phyloP scores from a whole-genome alignment of 2,797 vertebrate genomes.

The Neostethus bicornis region DNA sequence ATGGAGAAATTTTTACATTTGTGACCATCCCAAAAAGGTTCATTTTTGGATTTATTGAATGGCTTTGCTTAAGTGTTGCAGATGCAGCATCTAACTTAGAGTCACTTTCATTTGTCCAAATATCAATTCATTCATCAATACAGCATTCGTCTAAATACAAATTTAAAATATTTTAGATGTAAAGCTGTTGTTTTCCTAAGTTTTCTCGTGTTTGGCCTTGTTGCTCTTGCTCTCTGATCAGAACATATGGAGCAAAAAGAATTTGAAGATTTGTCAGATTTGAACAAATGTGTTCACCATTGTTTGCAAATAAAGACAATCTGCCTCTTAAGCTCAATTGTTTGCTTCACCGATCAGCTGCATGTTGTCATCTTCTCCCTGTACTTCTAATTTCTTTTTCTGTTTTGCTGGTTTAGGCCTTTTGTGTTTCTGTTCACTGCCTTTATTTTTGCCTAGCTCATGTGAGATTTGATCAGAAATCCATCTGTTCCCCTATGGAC shows the following conservation, averaged over 20 bases:
- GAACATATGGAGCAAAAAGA: background rate
- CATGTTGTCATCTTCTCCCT: background rate
- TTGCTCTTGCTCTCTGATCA: too few species aligned
- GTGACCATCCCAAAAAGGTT: background rate
- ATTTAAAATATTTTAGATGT: too few species aligned
- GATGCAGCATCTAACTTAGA: background rate
- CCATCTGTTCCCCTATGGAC: background rate
- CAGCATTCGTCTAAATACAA: too few species aligned
- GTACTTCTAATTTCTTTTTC: background rate
- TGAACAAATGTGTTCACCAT: background rate
- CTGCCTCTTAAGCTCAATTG: background rate
- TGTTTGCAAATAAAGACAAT: background rate
- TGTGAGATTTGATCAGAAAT: background rate
- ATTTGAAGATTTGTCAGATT: background rate
- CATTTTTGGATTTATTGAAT: too few species aligned
- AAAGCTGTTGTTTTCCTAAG: too few species aligned
- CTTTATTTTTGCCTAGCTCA: background rate
- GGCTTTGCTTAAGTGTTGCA: background rate
- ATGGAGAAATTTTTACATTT: background rate
- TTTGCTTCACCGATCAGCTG: background rate
- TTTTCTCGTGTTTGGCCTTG: too few species aligned
- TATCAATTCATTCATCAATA: background rate
- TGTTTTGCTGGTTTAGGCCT: background rate
- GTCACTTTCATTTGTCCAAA: too few species aligned
- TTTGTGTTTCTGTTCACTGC: background rate